These are phyloP conservation scores for Pollenia amentaria DNA, from an alignment of 2,888 invertebrate genomes.

Conservation along the genomic window DNA sequence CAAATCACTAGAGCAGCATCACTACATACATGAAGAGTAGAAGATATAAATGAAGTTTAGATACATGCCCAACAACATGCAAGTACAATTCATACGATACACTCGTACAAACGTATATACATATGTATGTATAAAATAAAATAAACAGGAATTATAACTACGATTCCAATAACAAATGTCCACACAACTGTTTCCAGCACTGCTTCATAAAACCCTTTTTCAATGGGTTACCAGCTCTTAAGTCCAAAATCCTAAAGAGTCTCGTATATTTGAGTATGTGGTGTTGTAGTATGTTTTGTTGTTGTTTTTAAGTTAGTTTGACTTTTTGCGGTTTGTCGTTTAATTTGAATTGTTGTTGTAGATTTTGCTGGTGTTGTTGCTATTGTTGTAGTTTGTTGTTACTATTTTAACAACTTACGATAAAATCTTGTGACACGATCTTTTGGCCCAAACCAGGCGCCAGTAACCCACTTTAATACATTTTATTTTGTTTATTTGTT, in stretches of 20 bases:
- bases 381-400: conserved; percentile 59
- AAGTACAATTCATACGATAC: conserved; percentile 22
- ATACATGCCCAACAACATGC: background rate
- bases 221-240: conserved; percentile 43
- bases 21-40: conserved; percentile 11
- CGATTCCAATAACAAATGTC: conserved; percentile 1
- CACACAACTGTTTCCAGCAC: background rate
- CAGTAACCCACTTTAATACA: conserved; percentile 68
- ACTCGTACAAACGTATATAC: background rate
- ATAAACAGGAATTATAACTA: conserved; percentile 18
- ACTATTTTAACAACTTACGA: conserved; percentile 68
- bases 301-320: conserved; percentile 46
- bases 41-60: conserved; percentile 9
- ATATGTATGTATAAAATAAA: background rate
- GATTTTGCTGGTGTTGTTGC: conserved; percentile 31
- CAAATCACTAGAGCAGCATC: conserved; percentile 7
- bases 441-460: conserved; percentile 69
- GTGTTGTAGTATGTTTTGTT: conserved; percentile 23
- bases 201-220: conserved; percentile 48
- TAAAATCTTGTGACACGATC: conserved; percentile 73
- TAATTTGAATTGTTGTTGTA: conserved; percentile 35
- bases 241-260: conserved; percentile 19
- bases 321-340: conserved; percentile 30
- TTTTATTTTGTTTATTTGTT: conserved; percentile 41
- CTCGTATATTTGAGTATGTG: conserved; percentile 7